Percentiles rank a stretch among this genome's conserved stretches.
Evolutionary conservation across 2,797 vertebrate species (phyloP).

Genomic region (Smutsia temminckii): DNA sequence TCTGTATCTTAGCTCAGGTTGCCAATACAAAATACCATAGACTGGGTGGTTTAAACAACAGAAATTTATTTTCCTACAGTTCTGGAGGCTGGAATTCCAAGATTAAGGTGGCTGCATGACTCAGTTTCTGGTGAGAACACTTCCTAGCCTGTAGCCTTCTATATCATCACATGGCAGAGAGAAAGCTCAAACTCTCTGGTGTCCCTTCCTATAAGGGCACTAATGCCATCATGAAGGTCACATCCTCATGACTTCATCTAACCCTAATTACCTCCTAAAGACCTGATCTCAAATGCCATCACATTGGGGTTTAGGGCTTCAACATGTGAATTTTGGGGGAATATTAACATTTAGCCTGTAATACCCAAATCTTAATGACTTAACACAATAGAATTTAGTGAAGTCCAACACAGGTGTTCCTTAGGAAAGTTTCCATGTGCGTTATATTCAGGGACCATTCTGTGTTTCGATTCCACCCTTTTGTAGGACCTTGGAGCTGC

Average conservation of each 20-base stretch:
- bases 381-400: background rate
- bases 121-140: background rate
- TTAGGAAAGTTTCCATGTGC: conserved; percentile 15
- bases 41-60: background rate
- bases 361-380: background rate
- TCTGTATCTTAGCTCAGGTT: background rate
- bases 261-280: background rate
- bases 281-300: background rate
- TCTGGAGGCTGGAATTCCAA: background rate
- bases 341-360: background rate
- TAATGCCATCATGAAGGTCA: background rate
- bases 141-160: background rate
- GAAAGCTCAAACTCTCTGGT: background rate
- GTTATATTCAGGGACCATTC: background rate
- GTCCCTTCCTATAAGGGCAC: background rate
- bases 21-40: background rate
- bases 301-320: background rate
- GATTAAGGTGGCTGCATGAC: background rate
- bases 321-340: background rate
- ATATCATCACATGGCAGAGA: background rate
- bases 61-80: background rate
- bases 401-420: background rate
- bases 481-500: background rate
- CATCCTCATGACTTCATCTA: background rate
- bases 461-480: background rate